phyloP scores from a whole-genome alignment of 2,888 invertebrate species.

The Tinea semifulvella region DNA sequence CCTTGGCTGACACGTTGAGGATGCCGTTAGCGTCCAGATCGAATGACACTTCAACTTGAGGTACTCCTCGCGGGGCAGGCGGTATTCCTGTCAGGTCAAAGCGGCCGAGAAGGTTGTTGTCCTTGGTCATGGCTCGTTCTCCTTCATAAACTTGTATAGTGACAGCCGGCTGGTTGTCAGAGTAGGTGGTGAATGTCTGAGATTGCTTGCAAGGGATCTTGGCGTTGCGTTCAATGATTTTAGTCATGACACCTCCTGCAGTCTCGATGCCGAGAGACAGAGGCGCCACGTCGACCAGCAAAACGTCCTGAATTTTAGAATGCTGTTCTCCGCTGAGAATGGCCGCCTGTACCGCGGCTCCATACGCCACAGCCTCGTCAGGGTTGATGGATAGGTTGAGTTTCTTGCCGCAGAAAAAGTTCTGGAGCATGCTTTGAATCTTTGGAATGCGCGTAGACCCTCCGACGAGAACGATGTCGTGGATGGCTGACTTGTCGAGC shows the following conservation, averaged over 20 bases:
- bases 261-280: constrained; percentile 81
- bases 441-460: constrained; percentile 85
- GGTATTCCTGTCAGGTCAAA: constrained; percentile 75
- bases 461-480: constrained; percentile 84
- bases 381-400: constrained; percentile 81
- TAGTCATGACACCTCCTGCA: constrained; percentile 82
- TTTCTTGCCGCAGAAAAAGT: constrained; percentile 78
- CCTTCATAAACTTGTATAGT: constrained; percentile 79
- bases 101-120: constrained; percentile 74
- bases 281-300: constrained; percentile 67
- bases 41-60: constrained; percentile 76
- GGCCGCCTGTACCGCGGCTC: constrained; percentile 79
- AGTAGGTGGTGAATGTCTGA: constrained; percentile 80
- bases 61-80: constrained; percentile 73
- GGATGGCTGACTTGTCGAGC: constrained; percentile 77
- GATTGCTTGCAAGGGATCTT: constrained; percentile 77
- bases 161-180: constrained; percentile 83
- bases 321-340: constrained; percentile 79
- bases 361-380: constrained; percentile 83
- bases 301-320: constrained; percentile 75
- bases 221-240: constrained; percentile 75
- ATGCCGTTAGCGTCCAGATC: constrained; percentile 83
- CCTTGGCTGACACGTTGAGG: constrained; percentile 84
- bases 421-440: constrained; percentile 77
- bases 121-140: constrained; percentile 82